phyloP scores from a whole-genome alignment of 2,113 vertebrate genomes.

The Cyphomyrus discorhynchus region DNA sequence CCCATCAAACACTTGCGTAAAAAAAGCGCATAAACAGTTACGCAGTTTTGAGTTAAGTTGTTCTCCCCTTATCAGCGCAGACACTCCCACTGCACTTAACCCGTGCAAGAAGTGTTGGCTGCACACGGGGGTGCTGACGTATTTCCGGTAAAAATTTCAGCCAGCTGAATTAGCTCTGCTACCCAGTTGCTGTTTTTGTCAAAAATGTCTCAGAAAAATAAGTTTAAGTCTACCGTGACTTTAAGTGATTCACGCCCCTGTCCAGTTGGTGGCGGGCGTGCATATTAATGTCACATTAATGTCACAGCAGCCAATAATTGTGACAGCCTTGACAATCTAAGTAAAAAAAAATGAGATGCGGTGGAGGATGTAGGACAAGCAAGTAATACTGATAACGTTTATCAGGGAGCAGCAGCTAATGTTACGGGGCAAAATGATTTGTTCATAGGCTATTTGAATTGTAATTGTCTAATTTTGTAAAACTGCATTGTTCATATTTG shows the following conservation, averaged over 20 bases:
- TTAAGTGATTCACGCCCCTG: not conserved
- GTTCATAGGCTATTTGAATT: not conserved
- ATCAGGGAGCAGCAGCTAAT: not conserved
- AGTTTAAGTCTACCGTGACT: not conserved
- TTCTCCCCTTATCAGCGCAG: not conserved
- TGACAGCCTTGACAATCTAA: not conserved
- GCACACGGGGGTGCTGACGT: not conserved
- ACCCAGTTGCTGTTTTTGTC: not conserved
- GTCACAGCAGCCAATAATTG: not conserved
- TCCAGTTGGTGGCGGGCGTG: not conserved
- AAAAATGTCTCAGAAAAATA: not conserved
- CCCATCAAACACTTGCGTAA: not conserved
- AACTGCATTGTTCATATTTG: not conserved
- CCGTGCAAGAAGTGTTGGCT: not conserved
- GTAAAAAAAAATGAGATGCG: not conserved
- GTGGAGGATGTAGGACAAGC: not conserved
- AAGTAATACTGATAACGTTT: not conserved
- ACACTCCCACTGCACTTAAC: not conserved
- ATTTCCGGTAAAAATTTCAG: not conserved
- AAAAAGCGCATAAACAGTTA: not conserved
- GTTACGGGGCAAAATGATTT: not conserved
- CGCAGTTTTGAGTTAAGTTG: not conserved
- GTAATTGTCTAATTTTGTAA: not conserved
- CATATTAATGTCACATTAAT: not conserved
- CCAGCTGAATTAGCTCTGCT: not conserved